Conservation (phyloP, 2,888 invertebrate genomes). For the Drosophila stalkeri region DNA sequence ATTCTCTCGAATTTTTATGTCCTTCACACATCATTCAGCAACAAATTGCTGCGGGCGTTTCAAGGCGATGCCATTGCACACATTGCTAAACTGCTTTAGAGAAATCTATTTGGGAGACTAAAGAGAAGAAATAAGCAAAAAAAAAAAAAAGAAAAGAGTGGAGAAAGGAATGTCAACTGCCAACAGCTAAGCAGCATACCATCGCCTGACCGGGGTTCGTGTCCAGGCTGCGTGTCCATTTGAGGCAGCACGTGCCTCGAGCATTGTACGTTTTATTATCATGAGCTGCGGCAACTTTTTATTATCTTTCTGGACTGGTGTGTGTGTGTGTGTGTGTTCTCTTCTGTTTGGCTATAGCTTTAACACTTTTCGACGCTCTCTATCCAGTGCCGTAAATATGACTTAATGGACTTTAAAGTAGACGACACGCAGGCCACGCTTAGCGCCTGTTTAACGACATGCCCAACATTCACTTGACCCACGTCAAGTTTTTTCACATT, state of each 20-base stretch:
- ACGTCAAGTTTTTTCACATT: conserved; percentile 65
- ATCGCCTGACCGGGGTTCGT: conserved; percentile 51
- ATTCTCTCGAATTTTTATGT: conserved; percentile 70
- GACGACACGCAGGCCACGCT: conserved; percentile 39
- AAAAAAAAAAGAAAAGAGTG: too few relatives aligned
- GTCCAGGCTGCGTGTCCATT: conserved; percentile 74
- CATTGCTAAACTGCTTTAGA: conserved; percentile 49
- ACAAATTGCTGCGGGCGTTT: conserved; percentile 79
- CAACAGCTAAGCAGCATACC: conserved; percentile 47
- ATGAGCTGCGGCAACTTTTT: conserved; percentile 77
- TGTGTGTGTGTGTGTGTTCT: not conserved
- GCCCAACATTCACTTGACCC: conserved; percentile 65
- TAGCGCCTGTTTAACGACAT: conserved; percentile 61
- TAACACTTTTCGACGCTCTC: conserved; percentile 65
- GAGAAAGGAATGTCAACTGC: conserved; percentile 68
- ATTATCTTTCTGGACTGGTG: conserved; percentile 60
- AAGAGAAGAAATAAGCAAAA: conserved; percentile 20
- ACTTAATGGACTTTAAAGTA: conserved; percentile 78
- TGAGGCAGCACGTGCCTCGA: conserved; percentile 73
- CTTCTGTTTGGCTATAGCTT: conserved; percentile 47
- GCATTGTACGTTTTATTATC: conserved; percentile 77
- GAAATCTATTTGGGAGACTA: conserved; percentile 73
- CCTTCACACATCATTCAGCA: conserved; percentile 81
- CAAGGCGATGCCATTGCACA: conserved; percentile 48
- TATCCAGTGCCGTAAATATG: conserved; percentile 71